Conservation (phyloP, 2,888 invertebrate species). For the Digitonthophagus gazella region DNA sequence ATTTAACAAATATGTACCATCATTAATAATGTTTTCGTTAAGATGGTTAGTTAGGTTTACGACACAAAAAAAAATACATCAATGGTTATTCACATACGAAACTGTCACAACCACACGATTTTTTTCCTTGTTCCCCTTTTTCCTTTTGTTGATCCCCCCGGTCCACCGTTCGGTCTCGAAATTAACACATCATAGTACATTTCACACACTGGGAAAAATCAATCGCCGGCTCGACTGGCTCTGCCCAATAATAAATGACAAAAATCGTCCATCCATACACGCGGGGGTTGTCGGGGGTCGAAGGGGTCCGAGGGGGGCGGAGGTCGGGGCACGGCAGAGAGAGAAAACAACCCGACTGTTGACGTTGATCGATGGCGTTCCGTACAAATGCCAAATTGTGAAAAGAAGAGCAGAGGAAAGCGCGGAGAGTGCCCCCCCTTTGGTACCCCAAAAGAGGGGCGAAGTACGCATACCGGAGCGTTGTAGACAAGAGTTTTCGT, state of each 20-base stretch:
- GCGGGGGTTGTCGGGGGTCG: conserved; percentile 47
- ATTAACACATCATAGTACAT: conserved; percentile 50
- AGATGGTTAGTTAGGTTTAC: neutral
- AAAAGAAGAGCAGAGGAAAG: conserved; percentile 53
- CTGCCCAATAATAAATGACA: conserved; percentile 54
- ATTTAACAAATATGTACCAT: neutral
- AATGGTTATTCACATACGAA: no score
- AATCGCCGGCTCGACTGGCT: conserved; percentile 40
- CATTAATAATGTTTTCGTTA: neutral
- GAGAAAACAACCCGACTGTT: conserved; percentile 55
- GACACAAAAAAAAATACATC: neutral
- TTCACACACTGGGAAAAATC: conserved; percentile 48
- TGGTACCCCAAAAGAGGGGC: conserved; percentile 20
- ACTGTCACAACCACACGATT: conserved; percentile 4
- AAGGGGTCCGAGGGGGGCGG: conserved; percentile 35
- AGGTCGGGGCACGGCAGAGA: conserved; percentile 38
- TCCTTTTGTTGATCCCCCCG: conserved; percentile 8
- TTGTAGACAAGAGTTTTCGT: conserved; percentile 41
- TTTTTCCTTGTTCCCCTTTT: neutral
- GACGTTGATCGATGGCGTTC: conserved; percentile 56
- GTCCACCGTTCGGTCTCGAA: conserved; percentile 35
- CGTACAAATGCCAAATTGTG: conserved; percentile 57
- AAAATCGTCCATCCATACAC: conserved; percentile 54
- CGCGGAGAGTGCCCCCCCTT: conserved; percentile 31
- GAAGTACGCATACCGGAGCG: conserved; percentile 45